These are phyloP conservation scores for Punctoribates punctum DNA, from an alignment of 2,888 invertebrate species.

Conservation along the genomic window DNA sequence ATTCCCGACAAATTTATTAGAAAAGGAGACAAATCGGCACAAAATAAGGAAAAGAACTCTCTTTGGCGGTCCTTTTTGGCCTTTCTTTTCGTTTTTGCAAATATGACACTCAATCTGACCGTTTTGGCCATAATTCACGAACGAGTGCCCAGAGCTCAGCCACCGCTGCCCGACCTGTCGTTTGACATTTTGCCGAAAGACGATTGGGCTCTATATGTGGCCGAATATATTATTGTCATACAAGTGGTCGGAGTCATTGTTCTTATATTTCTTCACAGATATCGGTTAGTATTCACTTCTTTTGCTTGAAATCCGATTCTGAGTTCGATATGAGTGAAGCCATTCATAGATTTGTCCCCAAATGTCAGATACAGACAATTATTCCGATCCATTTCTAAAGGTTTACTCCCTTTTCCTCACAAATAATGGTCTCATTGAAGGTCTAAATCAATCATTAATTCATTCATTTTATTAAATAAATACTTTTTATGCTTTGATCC, in stretches of 20 bases:
- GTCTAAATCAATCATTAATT: neutral
- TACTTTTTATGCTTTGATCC: neutral
- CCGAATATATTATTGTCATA: conserved; percentile 80
- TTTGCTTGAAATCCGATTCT: no score
- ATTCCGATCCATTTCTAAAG: neutral
- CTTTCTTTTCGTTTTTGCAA: conserved; percentile 46
- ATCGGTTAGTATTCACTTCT: conserved; percentile 60
- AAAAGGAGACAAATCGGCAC: neutral
- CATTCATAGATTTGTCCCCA: no score
- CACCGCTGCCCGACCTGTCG: conserved; percentile 79
- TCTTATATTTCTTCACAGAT: conserved; percentile 76
- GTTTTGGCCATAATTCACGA: conserved; percentile 60
- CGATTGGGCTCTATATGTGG: conserved; percentile 75
- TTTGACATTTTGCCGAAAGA: conserved; percentile 67
- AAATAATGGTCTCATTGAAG: neutral
- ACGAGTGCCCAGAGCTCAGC: conserved; percentile 65
- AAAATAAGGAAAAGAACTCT: conserved; percentile 34
- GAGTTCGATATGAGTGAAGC: no score
- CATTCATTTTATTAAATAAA: neutral
- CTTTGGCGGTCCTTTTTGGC: conserved; percentile 47
- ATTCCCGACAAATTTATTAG: conserved; percentile 7
- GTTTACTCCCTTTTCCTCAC: no score
- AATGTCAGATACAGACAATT: neutral
- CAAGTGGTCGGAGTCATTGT: conserved; percentile 70
- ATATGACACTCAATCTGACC: conserved; percentile 48